These are phyloP conservation scores for Heteromurus nitidus DNA, from an alignment of 2,888 invertebrate genomes.

Conservation along the genomic window DNA sequence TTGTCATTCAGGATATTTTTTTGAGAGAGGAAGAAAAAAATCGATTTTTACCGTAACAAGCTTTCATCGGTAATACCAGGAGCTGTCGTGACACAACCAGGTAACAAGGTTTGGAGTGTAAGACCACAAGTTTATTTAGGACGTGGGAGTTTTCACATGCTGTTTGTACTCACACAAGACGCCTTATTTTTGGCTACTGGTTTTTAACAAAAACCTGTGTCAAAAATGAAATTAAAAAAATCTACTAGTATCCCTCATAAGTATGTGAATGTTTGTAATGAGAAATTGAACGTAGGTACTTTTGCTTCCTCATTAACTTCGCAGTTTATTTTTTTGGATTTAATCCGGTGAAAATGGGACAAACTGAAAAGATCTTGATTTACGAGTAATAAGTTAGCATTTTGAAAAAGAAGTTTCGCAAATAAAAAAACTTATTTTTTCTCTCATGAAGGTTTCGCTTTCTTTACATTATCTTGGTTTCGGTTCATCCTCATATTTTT, in stretches of 20 bases:
- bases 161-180: neutral
- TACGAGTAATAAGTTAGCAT: too few relatives aligned
- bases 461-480: too few relatives aligned
- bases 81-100: conserved; percentile 21
- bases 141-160: conserved; percentile 62
- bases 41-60: conserved; percentile 40
- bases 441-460: too few relatives aligned
- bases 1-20: neutral
- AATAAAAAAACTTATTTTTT: too few relatives aligned
- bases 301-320: neutral
- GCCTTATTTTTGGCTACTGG: conserved; percentile 29
- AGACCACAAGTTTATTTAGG: conserved; percentile 17
- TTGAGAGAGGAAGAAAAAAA: too few relatives aligned
- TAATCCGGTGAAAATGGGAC: neutral
- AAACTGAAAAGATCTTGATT: neutral
- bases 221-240: neutral
- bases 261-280: neutral
- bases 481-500: too few relatives aligned
- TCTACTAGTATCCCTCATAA: neutral
- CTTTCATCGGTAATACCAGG: neutral
- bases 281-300: neutral
- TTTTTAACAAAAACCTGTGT: too few relatives aligned
- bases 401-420: too few relatives aligned
- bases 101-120: conserved; percentile 31
- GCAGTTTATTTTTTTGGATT: neutral